A percentile compares a stretch with the other conserved stretches of the same genome.
Evolutionary conservation across 2,797 vertebrate species (phyloP).

Genomic region (Sibirionetta formosa): DNA sequence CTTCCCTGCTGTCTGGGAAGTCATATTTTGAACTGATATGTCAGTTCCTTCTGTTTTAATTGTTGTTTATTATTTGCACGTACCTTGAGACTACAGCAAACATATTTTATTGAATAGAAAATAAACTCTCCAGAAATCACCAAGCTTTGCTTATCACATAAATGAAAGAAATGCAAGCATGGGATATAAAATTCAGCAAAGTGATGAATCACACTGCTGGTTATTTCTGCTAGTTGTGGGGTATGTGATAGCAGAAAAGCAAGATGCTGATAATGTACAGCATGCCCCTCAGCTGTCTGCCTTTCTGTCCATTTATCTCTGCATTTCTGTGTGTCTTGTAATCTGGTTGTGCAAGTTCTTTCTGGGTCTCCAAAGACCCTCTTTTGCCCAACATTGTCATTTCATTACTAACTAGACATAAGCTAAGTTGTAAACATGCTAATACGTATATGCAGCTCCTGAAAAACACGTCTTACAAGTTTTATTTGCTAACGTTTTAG

Average conservation of each 20-base stretch:
- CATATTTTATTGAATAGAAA: slow-evolving; percentile 4
- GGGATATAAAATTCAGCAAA: background rate
- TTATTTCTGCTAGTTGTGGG: background rate
- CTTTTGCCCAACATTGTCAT: background rate
- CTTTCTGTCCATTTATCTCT: background rate
- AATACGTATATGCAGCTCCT: background rate
- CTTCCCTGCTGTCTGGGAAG: background rate
- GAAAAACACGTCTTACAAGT: background rate
- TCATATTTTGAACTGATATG: background rate
- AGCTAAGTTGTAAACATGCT: background rate
- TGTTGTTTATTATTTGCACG: background rate
- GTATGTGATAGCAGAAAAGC: background rate
- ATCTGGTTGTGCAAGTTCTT: background rate
- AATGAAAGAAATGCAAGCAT: slow-evolving; percentile 11
- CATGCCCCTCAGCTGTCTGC: background rate
- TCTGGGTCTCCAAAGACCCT: background rate
- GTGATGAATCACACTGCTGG: background rate
- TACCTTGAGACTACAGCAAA: background rate
- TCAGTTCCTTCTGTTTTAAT: background rate
- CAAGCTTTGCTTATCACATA: background rate
- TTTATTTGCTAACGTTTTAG: background rate
- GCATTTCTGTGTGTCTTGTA: background rate
- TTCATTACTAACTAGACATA: background rate
- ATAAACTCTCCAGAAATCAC: slow-evolving; percentile 10
- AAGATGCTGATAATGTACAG: slow-evolving; percentile 1